A percentile compares a stretch with the other conserved stretches of the same genome.
These are phyloP conservation scores for Anastatus disparis DNA, from an alignment of 1,140 invertebrate species.

Conservation along the genomic window DNA sequence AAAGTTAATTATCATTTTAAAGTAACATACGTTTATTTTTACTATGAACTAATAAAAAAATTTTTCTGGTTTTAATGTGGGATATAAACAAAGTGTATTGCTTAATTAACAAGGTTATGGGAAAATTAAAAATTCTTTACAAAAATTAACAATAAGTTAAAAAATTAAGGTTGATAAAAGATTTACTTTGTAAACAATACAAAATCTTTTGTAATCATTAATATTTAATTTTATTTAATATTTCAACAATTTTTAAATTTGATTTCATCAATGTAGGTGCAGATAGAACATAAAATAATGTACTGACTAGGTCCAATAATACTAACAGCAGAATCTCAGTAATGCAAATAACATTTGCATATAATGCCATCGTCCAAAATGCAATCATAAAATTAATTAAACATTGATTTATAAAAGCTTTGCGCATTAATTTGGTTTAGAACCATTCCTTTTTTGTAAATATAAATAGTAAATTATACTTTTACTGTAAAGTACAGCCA, in stretches of 20 bases:
- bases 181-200: conserved; percentile 11
- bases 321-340: conserved; percentile 32
- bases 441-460: not conserved
- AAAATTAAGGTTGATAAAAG: not conserved
- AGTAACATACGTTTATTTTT: too few relatives aligned
- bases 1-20: conserved; percentile 12
- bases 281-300: conserved; percentile 23
- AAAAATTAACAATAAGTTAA: too few relatives aligned
- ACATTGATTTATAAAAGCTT: not conserved
- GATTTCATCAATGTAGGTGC: conserved; percentile 1
- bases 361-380: conserved; percentile 4
- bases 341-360: conserved; percentile 16
- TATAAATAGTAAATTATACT: not conserved
- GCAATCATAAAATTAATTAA: conserved; percentile 22
- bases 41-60: too few relatives aligned
- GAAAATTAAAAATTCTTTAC: too few relatives aligned
- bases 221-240: not conserved
- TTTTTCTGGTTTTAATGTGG: too few relatives aligned
- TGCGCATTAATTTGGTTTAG: not conserved
- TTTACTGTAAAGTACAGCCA: conserved; percentile 71
- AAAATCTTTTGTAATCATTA: conserved; percentile 9
- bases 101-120: too few relatives aligned
- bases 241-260: conserved; percentile 21
- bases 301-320: conserved; percentile 41
- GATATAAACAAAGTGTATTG: too few relatives aligned